Conservation (phyloP, 2,113 vertebrate genomes). For the Anas platyrhynchos region DNA sequence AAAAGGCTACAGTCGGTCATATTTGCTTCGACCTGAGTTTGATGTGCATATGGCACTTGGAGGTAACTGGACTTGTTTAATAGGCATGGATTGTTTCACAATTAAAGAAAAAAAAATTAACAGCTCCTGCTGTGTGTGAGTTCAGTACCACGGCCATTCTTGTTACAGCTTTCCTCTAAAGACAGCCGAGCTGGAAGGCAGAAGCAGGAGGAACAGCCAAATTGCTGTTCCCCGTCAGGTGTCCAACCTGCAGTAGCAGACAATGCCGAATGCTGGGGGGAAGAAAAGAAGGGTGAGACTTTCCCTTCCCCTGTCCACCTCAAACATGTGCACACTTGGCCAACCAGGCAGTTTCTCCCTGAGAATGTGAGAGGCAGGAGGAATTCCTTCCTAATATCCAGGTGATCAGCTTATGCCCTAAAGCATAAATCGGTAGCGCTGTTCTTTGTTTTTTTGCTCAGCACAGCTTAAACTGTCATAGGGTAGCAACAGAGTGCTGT, state of each 20-base stretch:
- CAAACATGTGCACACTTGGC: neutral
- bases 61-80: constrained; percentile 43
- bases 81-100: constrained; percentile 41
- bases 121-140: neutral
- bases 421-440: neutral
- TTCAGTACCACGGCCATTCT: neutral
- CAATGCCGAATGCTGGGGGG: neutral
- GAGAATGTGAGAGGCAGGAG: neutral
- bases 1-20: constrained; percentile 18
- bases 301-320: neutral
- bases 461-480: neutral
- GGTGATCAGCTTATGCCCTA: neutral
- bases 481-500: neutral
- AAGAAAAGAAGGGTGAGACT: neutral
- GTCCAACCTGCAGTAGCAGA: neutral
- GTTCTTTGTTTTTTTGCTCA: neutral
- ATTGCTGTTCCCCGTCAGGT: neutral
- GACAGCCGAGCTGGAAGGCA: neutral
- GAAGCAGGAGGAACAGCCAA: neutral
- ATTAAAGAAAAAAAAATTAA: constrained; percentile 3
- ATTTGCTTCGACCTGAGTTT: constrained; percentile 16
- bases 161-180: constrained; percentile 1
- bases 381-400: neutral
- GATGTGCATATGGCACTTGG: constrained; percentile 42
- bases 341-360: neutral